A percentile compares a stretch with the other conserved stretches of the same genome.
phyloP scores from a whole-genome alignment of 1,140 invertebrate species.

The Microplitis demolitor region DNA sequence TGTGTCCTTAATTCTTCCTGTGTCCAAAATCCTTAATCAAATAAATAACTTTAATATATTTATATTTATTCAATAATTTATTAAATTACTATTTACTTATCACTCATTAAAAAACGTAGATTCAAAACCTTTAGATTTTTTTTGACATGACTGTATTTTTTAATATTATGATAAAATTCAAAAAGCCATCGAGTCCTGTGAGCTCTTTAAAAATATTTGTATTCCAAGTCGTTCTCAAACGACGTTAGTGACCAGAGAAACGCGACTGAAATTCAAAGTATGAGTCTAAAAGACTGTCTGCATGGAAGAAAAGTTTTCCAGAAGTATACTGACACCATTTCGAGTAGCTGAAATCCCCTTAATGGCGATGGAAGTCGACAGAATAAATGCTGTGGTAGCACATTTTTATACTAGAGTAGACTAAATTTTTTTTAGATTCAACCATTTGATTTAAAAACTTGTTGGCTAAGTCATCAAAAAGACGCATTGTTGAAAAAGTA shows the following conservation, averaged over 20 bases:
- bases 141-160: too few relatives aligned
- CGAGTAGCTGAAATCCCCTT: not conserved
- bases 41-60: too few relatives aligned
- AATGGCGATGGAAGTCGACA: conserved; percentile 37
- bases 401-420: not conserved
- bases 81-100: too few relatives aligned
- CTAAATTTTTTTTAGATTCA: not conserved
- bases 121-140: too few relatives aligned
- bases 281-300: not conserved
- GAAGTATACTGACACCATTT: not conserved
- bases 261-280: not conserved
- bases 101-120: too few relatives aligned
- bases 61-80: too few relatives aligned
- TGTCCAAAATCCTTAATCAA: too few relatives aligned
- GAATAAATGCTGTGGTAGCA: conserved; percentile 38
- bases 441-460: not conserved
- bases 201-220: not conserved
- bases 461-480: not conserved
- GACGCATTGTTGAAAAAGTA: too few relatives aligned
- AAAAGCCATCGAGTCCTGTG: too few relatives aligned
- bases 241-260: not conserved
- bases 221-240: not conserved
- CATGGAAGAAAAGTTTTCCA: conserved; percentile 18
- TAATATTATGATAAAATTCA: too few relatives aligned
- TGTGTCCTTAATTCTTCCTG: too few relatives aligned